phyloP scores from a whole-genome alignment of 2,888 invertebrate genomes.

The Spialia ferax region DNA sequence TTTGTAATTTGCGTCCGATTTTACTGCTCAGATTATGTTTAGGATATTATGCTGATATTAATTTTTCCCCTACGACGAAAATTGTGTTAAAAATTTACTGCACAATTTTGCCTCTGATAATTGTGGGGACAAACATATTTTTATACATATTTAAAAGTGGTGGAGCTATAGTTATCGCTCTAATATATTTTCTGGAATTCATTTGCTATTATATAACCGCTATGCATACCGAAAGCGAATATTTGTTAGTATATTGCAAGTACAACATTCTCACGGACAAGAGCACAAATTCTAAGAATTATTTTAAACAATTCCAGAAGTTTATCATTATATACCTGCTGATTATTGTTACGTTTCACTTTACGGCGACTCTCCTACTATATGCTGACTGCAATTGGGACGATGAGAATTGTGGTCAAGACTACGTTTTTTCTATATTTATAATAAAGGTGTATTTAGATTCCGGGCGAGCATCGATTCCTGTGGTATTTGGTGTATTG shows the following conservation, averaged over 20 bases:
- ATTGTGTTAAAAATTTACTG: not conserved
- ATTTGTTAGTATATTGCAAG: no score
- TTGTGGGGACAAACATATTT: no score
- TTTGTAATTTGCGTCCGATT: slow-evolving; percentile 1
- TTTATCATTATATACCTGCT: not conserved
- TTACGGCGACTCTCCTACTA: not conserved
- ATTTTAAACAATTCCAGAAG: not conserved
- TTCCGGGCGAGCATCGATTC: not conserved
- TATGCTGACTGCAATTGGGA: not conserved
- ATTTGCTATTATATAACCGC: not conserved
- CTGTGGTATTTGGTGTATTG: slow-evolving; percentile 3
- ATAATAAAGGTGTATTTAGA: not conserved
- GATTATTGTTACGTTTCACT: not conserved
- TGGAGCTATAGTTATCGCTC: not conserved
- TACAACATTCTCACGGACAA: not conserved
- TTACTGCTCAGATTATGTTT: not conserved
- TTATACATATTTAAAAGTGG: not conserved
- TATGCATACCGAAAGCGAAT: not conserved
- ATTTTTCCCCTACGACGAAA: not conserved
- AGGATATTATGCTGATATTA: slow-evolving; percentile 5
- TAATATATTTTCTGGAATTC: not conserved
- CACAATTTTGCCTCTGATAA: not conserved
- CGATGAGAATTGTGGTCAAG: no score
- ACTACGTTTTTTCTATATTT: not conserved
- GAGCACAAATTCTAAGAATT: not conserved